These are phyloP conservation scores for Junonia oenone DNA, from an alignment of 2,888 invertebrate genomes.

Conservation along the genomic window DNA sequence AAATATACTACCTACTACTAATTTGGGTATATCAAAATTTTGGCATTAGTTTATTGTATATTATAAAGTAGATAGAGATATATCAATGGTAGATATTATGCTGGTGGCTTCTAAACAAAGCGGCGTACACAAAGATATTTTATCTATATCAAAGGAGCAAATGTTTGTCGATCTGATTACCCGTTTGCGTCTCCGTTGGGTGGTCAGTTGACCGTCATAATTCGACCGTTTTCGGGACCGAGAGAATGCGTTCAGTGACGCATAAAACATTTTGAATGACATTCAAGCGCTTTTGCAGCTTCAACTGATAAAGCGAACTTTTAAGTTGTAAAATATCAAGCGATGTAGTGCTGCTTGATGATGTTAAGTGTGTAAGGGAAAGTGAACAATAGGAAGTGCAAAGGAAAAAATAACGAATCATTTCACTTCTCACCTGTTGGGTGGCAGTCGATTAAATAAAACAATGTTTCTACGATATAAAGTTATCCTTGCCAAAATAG, in stretches of 20 bases:
- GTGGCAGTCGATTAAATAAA: constrained; percentile 26
- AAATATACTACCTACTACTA: too few species aligned
- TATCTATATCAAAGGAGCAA: constrained; percentile 61
- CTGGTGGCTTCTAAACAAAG: constrained; percentile 31
- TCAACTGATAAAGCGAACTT: neutral
- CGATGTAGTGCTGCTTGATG: constrained; percentile 14
- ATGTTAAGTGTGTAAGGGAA: too few species aligned
- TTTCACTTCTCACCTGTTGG: constrained; percentile 68
- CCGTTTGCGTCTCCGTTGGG: constrained; percentile 46
- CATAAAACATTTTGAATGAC: constrained; percentile 65
- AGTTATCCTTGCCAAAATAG: too few species aligned
- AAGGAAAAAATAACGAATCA: constrained; percentile 61
- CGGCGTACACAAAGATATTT: constrained; percentile 45
- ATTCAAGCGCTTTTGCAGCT: constrained; percentile 22
- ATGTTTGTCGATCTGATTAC: constrained; percentile 75
- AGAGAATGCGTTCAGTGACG: constrained; percentile 63
- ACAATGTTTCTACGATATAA: too few species aligned
- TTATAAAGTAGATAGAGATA: neutral
- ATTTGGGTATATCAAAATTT: too few species aligned
- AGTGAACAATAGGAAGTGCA: constrained; percentile 53
- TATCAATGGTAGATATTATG: neutral
- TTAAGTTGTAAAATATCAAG: constrained; percentile 35
- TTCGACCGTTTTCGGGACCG: constrained; percentile 51
- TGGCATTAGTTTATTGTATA: neutral
- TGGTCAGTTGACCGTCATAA: constrained; percentile 78